A percentile compares a stretch with the other conserved stretches of the same genome.
Evolutionary conservation across 2,888 invertebrate genomes (phyloP).

Genomic region (Pasiphila rectangulata): DNA sequence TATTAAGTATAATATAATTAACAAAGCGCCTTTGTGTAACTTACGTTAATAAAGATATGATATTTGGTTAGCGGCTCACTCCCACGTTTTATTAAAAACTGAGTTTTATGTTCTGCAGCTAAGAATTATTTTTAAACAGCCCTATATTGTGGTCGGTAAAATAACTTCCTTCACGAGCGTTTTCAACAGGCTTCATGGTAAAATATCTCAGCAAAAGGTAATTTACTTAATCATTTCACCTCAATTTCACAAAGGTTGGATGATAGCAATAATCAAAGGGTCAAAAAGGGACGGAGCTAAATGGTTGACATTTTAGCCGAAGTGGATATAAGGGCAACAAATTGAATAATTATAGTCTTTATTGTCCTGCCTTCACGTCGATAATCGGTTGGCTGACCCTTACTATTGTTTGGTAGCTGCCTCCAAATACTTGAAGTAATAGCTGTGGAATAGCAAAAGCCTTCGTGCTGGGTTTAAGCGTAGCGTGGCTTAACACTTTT

Average conservation of each 20-base stretch:
- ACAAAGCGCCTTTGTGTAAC: not conserved
- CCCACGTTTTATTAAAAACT: not conserved
- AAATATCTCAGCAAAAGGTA: slow-evolving; percentile 17
- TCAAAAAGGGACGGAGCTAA: slow-evolving; percentile 55
- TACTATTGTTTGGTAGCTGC: slow-evolving; percentile 44
- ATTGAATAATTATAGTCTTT: slow-evolving; percentile 68
- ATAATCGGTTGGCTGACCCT: slow-evolving; percentile 57
- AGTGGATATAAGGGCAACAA: slow-evolving; percentile 54
- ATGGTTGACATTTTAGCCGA: slow-evolving; percentile 54
- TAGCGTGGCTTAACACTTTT: too few species aligned
- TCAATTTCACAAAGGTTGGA: slow-evolving; percentile 42
- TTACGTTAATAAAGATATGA: not conserved
- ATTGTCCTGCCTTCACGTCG: slow-evolving; percentile 54
- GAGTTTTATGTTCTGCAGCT: not conserved
- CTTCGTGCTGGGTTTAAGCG: not conserved
- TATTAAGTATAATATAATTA: too few species aligned
- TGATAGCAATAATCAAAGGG: slow-evolving; percentile 43
- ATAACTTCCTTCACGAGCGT: not conserved
- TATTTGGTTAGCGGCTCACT: not conserved
- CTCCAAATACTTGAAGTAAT: slow-evolving; percentile 39
- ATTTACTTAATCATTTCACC: slow-evolving; percentile 23
- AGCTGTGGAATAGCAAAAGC: slow-evolving; percentile 20
- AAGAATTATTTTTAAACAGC: not conserved
- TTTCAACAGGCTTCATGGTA: slow-evolving; percentile 2
- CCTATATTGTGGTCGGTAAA: not conserved